Percentiles rank a stretch among this genome's conserved stretches.
Conservation (phyloP, 2,113 vertebrate genomes). For the Mastomys coucha region DNA sequence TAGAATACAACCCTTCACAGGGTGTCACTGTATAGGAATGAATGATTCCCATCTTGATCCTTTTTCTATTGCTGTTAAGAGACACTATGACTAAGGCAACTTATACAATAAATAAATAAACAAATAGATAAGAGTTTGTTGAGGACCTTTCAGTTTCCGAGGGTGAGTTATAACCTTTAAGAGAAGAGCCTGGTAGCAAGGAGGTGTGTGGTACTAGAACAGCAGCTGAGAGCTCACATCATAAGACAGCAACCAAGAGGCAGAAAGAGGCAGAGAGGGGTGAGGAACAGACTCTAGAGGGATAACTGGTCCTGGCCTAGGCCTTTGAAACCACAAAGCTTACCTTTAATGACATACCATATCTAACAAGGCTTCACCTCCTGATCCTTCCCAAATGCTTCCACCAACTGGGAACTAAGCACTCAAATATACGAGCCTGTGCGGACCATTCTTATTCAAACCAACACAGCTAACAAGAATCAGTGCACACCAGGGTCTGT, state of each 20-base stretch:
- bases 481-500: no score
- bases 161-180: background rate
- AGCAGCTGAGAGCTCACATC: background rate
- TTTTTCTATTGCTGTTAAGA: background rate
- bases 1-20: background rate
- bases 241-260: background rate
- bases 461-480: background rate
- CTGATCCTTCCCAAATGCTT: background rate
- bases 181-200: background rate
- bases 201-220: background rate
- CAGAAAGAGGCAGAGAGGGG: background rate
- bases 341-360: background rate
- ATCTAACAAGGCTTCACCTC: background rate
- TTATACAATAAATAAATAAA: background rate
- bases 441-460: background rate
- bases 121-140: no score
- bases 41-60: background rate
- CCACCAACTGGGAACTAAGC: background rate
- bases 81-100: background rate
- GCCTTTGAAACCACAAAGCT: background rate
- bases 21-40: background rate
- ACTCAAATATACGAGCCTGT: background rate
- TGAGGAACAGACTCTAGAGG: background rate
- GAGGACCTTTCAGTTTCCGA: no score
- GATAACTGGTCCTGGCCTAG: no score